These are phyloP conservation scores for Tapirus indicus DNA, from an alignment of 2,797 vertebrate species.

Conservation along the genomic window DNA sequence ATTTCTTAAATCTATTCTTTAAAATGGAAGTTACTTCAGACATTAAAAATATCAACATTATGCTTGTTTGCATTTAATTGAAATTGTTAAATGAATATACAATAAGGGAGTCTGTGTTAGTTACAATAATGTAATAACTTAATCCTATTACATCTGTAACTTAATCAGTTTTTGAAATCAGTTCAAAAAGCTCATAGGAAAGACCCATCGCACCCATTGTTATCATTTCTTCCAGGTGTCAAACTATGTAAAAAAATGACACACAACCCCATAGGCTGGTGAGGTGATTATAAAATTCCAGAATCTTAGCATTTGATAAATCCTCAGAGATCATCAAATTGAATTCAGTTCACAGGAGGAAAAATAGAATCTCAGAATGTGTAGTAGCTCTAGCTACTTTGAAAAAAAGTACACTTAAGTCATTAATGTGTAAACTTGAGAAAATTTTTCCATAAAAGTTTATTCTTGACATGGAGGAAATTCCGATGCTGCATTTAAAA, in stretches of 20 bases:
- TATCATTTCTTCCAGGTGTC: neutral
- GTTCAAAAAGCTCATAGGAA: neutral
- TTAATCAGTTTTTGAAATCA: neutral
- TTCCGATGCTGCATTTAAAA: conserved; percentile 11
- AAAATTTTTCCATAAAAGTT: neutral
- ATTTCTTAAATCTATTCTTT: conserved; percentile 34
- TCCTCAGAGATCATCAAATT: neutral
- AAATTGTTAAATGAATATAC: neutral
- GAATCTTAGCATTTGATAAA: neutral
- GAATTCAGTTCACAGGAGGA: neutral
- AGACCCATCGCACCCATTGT: neutral
- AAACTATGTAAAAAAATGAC: neutral
- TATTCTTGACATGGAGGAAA: neutral
- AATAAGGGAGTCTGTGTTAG: neutral
- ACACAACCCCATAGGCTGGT: neutral
- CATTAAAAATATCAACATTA: neutral
- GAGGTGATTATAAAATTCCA: neutral
- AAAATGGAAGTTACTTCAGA: conserved; percentile 2
- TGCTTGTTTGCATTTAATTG: neutral
- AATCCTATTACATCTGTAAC: neutral
- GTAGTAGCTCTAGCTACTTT: neutral
- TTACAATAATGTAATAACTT: neutral
- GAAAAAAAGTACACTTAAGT: neutral
- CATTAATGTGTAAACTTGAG: neutral
- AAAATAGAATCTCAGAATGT: neutral